phyloP scores from a whole-genome alignment of 2,797 vertebrate species.

The Myripristis jacobus region DNA sequence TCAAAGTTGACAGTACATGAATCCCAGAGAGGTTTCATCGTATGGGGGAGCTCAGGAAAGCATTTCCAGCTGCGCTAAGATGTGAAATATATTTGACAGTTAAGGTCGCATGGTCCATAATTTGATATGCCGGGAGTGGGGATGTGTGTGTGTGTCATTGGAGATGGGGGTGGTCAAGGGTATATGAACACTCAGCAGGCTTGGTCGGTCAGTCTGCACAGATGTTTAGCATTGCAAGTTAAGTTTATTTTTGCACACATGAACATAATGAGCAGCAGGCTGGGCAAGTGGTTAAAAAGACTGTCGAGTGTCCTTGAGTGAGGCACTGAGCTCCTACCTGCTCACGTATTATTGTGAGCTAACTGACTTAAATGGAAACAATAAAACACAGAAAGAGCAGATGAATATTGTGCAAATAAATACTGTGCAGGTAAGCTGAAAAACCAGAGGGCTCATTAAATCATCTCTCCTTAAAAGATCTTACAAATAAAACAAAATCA shows the following conservation, averaged over 20 bases:
- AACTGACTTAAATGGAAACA: no score
- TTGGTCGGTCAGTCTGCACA: not conserved
- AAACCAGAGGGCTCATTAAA: no score
- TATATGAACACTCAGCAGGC: slow-evolving; percentile 15
- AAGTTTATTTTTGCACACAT: not conserved
- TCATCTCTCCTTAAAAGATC: no score
- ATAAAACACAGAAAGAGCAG: no score
- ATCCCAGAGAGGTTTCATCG: slow-evolving; percentile 17
- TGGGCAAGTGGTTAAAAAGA: not conserved
- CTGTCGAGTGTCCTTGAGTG: not conserved
- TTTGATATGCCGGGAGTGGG: slow-evolving; percentile 37
- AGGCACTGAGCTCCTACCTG: no score
- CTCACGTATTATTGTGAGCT: no score
- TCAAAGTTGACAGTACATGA: slow-evolving; percentile 56
- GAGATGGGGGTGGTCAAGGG: not conserved
- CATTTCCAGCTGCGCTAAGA: slow-evolving; percentile 58
- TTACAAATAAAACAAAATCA: no score
- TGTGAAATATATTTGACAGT: slow-evolving; percentile 61
- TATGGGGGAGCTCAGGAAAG: slow-evolving; percentile 19
- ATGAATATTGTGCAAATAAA: no score
- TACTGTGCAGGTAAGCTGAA: no score
- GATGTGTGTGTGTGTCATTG: no score
- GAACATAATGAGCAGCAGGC: not conserved
- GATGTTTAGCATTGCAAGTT: not conserved
- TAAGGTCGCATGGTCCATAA: slow-evolving; percentile 44